Conservation (phyloP, 35 echinoderm and acorn worm species). For the Diadema setosum region DNA sequence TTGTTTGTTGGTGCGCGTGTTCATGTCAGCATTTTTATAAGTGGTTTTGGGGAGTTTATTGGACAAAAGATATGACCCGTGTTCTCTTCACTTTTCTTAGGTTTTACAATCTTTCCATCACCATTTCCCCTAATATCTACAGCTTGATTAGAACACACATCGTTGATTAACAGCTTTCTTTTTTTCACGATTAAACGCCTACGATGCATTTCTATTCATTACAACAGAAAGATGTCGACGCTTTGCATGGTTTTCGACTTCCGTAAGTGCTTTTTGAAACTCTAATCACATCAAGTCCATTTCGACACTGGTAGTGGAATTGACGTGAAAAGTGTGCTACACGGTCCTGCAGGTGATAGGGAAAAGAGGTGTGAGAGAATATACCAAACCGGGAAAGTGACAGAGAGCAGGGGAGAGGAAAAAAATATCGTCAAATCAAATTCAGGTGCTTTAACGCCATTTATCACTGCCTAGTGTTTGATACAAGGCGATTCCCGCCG, state of each 20-base stretch:
- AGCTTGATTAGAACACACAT: too few species aligned
- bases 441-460: background rate
- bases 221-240: background rate
- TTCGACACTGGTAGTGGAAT: background rate
- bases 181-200: too few species aligned
- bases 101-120: too few species aligned
- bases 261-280: background rate
- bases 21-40: too few species aligned
- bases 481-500: background rate
- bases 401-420: background rate
- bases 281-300: background rate
- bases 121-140: too few species aligned
- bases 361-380: background rate
- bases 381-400: background rate
- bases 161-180: too few species aligned
- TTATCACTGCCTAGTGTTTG: background rate
- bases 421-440: slow-evolving; percentile 8
- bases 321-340: background rate
- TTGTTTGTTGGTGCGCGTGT: too few species aligned
- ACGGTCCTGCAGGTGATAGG: background rate
- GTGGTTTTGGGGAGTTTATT: too few species aligned
- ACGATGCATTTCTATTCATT: background rate
- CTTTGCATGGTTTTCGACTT: background rate
- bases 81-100: too few species aligned
- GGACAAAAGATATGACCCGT: too few species aligned